Evolutionary conservation across 2,888 invertebrate genomes (phyloP), one percentile per base, ranked within the genome.

Genomic region (Ennomos erosarius): DNA sequence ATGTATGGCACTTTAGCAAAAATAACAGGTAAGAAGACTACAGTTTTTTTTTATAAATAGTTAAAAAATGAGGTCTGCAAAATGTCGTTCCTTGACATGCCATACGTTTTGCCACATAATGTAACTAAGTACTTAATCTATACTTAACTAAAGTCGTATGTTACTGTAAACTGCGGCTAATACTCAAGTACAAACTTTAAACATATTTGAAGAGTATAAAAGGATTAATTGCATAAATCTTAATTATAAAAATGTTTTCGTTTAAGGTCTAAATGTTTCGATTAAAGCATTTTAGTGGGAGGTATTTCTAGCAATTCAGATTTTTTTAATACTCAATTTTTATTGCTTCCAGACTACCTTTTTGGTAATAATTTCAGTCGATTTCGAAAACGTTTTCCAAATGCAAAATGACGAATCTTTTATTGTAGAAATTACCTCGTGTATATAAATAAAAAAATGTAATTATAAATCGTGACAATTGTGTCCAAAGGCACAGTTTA

Each of bases 281-380:
- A 43, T 50, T 75, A 76, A 77, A 82, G 75, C 76, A 78, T 74
- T 74, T 77, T 68, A 65, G 71, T 68, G 70, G 68, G 68, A 69
- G 74, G 54, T 62, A 65, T 48, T 52, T 53, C 57, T 55, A 58
- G 40, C 8, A 44, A 54, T 65, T 51, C 56, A 49, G 51, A 49
- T 36, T 49, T 43, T n/a, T 57, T 61, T 50, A 62, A 43, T 56
- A 56, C 52, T 67, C 60, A 70, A 70, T 68, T 72, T 70, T 67
- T 68, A 60, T 62, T 62, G 62, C 67, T 62, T 68, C 35, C 36
- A 66, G 12, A 51, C 46, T 40, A 44, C 39, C 26, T 26, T 42
- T 43, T 55, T 51, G 44, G 46, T 51, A 50, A 43, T 46, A 55
- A 38, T 50, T 51, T 55, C 59, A 59, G 55, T 59, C 51, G 13